These are phyloP conservation scores for Chaetodon auriga DNA, from an alignment of 2,113 vertebrate genomes.

Conservation along the genomic window DNA sequence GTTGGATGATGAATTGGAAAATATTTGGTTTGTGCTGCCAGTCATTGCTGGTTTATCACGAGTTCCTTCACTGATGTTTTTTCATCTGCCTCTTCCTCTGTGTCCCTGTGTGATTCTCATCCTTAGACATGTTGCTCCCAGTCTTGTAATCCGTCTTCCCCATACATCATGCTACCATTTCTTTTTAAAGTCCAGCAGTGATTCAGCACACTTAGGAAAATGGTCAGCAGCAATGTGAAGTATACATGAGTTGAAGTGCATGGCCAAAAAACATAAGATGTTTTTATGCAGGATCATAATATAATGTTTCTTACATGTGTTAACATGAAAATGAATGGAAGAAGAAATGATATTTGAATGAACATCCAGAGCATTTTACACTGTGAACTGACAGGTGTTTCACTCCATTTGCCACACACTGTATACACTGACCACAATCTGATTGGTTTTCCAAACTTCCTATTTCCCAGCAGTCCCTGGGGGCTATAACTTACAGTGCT, in stretches of 20 bases:
- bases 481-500: constrained; percentile 45
- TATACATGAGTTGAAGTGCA: background rate
- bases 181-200: background rate
- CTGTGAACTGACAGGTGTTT: constrained; percentile 43
- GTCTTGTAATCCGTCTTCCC: background rate
- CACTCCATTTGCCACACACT: constrained; percentile 35
- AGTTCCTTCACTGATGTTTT: background rate
- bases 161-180: background rate
- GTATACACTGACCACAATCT: constrained; percentile 32
- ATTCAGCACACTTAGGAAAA: background rate
- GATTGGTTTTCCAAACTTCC: constrained; percentile 55
- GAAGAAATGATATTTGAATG: background rate
- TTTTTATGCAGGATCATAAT: background rate
- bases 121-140: background rate
- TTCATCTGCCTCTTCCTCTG: background rate
- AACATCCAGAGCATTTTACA: constrained; percentile 6
- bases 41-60: background rate
- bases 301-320: background rate
- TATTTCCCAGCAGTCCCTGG: constrained; percentile 31
- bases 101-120: background rate
- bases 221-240: background rate
- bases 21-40: background rate
- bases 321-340: background rate
- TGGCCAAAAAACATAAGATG: background rate
- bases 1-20: background rate